Conservation (phyloP, 2,113 vertebrate species). For the Hemichromis elongatus region DNA sequence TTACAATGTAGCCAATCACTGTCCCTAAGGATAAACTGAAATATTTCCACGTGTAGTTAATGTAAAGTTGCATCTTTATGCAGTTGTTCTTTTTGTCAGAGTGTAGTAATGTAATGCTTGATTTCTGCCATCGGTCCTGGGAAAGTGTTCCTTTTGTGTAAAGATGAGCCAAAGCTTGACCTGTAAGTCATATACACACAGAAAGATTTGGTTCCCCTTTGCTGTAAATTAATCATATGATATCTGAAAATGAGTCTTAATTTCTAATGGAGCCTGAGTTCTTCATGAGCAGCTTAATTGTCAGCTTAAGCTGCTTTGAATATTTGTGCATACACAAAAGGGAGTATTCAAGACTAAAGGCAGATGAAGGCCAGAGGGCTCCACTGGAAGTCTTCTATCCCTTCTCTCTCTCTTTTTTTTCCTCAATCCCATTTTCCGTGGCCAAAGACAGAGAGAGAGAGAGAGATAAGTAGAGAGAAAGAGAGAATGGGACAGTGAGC, state of each 20-base stretch:
- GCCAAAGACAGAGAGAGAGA: background rate
- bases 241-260: background rate
- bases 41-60: background rate
- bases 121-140: background rate
- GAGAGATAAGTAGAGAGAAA: background rate
- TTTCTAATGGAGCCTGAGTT: background rate
- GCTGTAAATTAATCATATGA: background rate
- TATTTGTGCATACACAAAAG: background rate
- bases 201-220: background rate
- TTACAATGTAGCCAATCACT: background rate
- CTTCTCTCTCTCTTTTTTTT: background rate
- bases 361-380: conserved; percentile 10
- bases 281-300: background rate
- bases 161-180: conserved; percentile 35
- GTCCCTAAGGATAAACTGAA: background rate
- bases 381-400: conserved; percentile 17
- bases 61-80: background rate
- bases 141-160: conserved; percentile 56
- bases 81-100: too few species aligned
- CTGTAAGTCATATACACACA: conserved; percentile 5
- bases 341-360: background rate
- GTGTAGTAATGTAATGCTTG: too few species aligned
- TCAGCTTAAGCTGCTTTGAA: background rate
- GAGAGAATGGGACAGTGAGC: conserved; percentile 32
- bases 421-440: conserved; percentile 59